These are phyloP conservation scores for Microchirus variegatus DNA, from an alignment of 2,797 vertebrate genomes.

Conservation along the genomic window DNA sequence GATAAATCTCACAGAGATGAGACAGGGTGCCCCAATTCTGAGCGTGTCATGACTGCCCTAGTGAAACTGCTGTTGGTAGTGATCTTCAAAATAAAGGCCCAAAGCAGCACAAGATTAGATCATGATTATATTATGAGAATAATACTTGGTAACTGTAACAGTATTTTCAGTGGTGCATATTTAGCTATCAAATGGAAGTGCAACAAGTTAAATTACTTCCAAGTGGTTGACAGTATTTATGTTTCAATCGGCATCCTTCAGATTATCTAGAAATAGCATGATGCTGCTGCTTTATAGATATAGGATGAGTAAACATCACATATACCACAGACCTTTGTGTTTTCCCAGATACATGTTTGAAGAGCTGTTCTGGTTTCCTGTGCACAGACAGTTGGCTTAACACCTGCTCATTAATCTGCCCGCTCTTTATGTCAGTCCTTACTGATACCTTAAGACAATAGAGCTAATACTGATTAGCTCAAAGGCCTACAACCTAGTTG, in stretches of 20 bases:
- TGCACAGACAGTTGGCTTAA: constrained; percentile 23
- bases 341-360: neutral
- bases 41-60: constrained; percentile 5
- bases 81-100: neutral
- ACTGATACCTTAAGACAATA: constrained; percentile 54
- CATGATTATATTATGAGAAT: neutral
- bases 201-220: no score
- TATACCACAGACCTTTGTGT: neutral
- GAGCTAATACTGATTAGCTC: constrained; percentile 74
- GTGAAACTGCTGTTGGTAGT: neutral
- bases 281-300: no score
- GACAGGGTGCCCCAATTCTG: constrained; percentile 25
- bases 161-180: neutral
- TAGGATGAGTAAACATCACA: no score
- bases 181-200: no score
- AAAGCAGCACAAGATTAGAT: neutral
- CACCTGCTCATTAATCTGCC: constrained; percentile 53
- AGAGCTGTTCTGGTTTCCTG: neutral
- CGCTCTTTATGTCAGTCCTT: constrained; percentile 49
- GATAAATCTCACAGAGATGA: constrained; percentile 56
- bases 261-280: neutral
- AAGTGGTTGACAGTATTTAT: no score
- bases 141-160: neutral
- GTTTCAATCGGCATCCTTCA: no score
- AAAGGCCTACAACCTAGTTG: constrained; percentile 26